Evolutionary conservation across 2,113 vertebrate species (phyloP).

Genomic region (Chlorodrepanis virens): DNA sequence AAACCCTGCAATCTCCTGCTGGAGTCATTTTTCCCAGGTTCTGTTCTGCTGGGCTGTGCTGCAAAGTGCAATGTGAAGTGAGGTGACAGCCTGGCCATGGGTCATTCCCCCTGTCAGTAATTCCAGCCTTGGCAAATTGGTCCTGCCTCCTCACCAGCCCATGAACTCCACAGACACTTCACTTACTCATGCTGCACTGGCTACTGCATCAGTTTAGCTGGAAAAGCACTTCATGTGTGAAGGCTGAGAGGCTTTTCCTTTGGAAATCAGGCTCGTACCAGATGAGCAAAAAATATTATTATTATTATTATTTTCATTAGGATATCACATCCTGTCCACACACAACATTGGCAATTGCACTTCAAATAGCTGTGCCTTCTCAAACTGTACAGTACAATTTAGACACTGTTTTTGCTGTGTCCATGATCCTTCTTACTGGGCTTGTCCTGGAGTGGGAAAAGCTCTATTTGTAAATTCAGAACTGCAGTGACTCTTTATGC

Average conservation of each 20-base stretch:
- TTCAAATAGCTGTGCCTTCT: background rate
- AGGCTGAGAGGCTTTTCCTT: background rate
- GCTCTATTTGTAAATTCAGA: background rate
- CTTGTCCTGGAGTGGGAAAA: background rate
- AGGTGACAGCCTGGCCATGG: slow-evolving; percentile 16
- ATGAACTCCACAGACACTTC: slow-evolving; percentile 36
- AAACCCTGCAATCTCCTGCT: background rate
- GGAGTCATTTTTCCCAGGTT: background rate
- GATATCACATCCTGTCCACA: background rate
- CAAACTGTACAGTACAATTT: background rate
- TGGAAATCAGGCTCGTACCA: background rate
- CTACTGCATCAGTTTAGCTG: background rate
- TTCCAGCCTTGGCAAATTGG: slow-evolving; percentile 27
- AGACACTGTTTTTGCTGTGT: background rate
- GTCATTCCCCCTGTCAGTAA: slow-evolving; percentile 39
- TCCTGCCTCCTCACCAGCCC: slow-evolving; percentile 40
- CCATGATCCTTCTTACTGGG: background rate
- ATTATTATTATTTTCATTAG: slow-evolving; percentile 4
- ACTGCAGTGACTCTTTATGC: background rate
- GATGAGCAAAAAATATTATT: background rate
- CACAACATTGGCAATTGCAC: background rate
- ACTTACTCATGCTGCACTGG: background rate
- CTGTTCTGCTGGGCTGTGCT: background rate
- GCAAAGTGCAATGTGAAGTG: background rate
- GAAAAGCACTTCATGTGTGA: background rate